Evolutionary conservation across 2,797 vertebrate genomes (phyloP).

Genomic region (Ficedula albicollis): DNA sequence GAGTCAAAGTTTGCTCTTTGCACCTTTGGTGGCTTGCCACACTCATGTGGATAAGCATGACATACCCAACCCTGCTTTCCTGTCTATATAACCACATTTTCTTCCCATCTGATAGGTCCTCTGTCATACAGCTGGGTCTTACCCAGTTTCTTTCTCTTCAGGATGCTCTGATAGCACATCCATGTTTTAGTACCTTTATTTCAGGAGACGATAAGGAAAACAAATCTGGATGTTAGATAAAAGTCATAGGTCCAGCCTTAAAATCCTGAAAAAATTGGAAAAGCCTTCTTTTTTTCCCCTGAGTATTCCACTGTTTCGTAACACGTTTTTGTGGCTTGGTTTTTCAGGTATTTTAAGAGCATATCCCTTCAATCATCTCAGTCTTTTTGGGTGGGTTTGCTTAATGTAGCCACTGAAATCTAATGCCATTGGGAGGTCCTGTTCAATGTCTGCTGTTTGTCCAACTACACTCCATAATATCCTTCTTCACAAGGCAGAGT

Average conservation of each 20-base stretch:
- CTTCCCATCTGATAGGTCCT: neutral
- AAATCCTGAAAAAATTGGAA: neutral
- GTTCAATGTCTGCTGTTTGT: neutral
- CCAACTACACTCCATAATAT: neutral
- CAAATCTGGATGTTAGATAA: neutral
- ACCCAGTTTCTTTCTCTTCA: neutral
- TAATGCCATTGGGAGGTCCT: neutral
- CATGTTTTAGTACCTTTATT: neutral
- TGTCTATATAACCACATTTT: neutral
- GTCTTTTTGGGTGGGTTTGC: neutral
- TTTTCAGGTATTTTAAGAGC: neutral
- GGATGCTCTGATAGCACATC: neutral
- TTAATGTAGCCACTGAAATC: neutral
- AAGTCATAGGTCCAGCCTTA: neutral
- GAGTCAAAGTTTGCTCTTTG: neutral
- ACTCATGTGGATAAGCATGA: neutral
- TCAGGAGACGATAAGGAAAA: neutral
- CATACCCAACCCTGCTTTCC: neutral
- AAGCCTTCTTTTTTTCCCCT: accelerated
- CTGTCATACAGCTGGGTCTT: neutral
- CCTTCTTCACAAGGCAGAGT: neutral
- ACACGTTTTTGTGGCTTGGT: neutral
- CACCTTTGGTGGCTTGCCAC: neutral
- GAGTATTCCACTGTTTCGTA: neutral
- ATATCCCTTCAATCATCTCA: neutral